Conservation (phyloP, 1,140 invertebrate genomes). For the Drosophila kohkoa region DNA sequence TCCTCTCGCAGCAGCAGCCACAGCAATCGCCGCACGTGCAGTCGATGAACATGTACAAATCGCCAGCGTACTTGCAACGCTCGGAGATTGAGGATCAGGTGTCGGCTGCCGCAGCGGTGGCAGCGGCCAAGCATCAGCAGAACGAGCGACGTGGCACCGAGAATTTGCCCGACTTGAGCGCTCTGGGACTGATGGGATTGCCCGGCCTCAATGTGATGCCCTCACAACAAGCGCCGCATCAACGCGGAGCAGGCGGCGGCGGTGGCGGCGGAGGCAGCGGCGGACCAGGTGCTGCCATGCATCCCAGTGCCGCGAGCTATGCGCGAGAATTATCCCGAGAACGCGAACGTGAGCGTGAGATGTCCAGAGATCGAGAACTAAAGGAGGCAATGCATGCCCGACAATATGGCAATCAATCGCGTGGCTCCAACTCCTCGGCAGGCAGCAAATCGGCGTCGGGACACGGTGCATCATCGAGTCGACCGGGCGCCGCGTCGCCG, state of each 20-base stretch:
- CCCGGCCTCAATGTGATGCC: slow-evolving; percentile 81
- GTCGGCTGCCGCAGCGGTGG: slow-evolving; percentile 71
- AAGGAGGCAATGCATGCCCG: slow-evolving; percentile 73
- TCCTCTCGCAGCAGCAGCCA: slow-evolving; percentile 76
- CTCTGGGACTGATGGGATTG: slow-evolving; percentile 76
- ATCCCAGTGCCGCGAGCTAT: slow-evolving; percentile 70
- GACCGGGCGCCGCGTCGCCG: slow-evolving; percentile 64
- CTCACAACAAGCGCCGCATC: slow-evolving; percentile 46
- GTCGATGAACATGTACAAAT: slow-evolving; percentile 84
- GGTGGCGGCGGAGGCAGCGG: slow-evolving; percentile 14
- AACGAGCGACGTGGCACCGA: slow-evolving; percentile 55
- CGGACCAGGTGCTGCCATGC: slow-evolving; percentile 48
- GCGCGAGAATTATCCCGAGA: slow-evolving; percentile 69
- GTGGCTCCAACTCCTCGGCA: slow-evolving; percentile 65
- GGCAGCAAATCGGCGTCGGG: slow-evolving; percentile 47
- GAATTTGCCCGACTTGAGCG: slow-evolving; percentile 75
- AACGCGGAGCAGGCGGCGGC: slow-evolving; percentile 29
- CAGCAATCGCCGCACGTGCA: slow-evolving; percentile 74
- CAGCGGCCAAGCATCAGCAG: slow-evolving; percentile 73
- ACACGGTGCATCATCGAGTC: slow-evolving; percentile 43
- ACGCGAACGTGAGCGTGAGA: slow-evolving; percentile 67
- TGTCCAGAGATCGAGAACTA: slow-evolving; percentile 68
- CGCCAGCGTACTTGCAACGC: slow-evolving; percentile 76
- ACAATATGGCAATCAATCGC: slow-evolving; percentile 77
- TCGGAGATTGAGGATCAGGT: slow-evolving; percentile 83